A percentile compares a stretch with the other conserved stretches of the same genome.
phyloP scores from a whole-genome alignment of 30 jellyfish, hydroid and myxozoan genomes.

The Cassiopea xamachana region DNA sequence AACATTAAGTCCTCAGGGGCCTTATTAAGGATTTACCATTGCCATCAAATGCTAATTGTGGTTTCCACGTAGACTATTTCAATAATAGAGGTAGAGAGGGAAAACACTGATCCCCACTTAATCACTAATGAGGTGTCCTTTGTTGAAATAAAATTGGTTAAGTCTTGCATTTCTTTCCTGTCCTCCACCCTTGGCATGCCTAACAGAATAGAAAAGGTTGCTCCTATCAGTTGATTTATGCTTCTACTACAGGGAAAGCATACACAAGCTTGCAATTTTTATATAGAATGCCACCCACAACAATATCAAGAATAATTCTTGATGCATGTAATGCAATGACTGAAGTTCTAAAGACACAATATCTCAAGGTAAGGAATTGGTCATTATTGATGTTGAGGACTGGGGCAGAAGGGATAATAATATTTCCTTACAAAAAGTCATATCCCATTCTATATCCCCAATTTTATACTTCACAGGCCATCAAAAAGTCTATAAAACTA shows the following conservation, averaged over 20 bases:
- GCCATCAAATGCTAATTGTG: not conserved
- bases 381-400: not conserved
- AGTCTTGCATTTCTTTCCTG: not conserved
- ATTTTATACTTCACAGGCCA: not conserved
- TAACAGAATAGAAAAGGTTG: not conserved
- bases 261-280: conserved; percentile 36
- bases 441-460: not conserved
- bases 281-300: conserved; percentile 30
- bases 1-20: not conserved
- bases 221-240: not conserved
- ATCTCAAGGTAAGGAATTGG: conserved; percentile 9
- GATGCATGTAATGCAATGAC: conserved; percentile 30
- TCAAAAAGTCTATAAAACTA: not conserved
- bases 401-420: not conserved
- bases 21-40: not conserved
- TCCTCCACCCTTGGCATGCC: not conserved
- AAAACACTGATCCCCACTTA: not conserved
- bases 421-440: not conserved
- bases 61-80: not conserved
- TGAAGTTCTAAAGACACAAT: not conserved
- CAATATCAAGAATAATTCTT: conserved; percentile 6
- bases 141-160: not conserved
- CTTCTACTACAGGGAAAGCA: conserved; percentile 41
- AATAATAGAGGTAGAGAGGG: not conserved
- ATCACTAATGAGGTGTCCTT: not conserved